phyloP scores from a whole-genome alignment of 2,113 vertebrate species.

The Colistium nudipinnis region DNA sequence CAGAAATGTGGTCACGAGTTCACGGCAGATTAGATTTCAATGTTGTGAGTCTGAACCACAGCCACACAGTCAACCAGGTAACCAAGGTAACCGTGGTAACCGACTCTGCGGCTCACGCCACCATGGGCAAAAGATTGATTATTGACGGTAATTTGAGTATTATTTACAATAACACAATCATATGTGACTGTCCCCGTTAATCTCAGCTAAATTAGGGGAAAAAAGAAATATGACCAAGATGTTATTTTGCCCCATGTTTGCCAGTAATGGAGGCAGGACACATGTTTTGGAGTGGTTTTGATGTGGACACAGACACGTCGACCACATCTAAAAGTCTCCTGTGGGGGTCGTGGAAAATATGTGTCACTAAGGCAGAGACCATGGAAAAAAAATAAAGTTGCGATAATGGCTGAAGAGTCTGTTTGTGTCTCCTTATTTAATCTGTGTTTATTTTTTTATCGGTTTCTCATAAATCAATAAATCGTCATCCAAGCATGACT shows the following conservation, averaged over 20 bases:
- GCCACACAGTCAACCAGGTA: too few relatives aligned
- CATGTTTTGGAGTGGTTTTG: slow-evolving; percentile 25
- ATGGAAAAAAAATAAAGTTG: slow-evolving; percentile 16
- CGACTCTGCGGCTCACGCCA: too few relatives aligned
- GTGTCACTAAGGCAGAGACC: slow-evolving; percentile 63
- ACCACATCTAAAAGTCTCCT: slow-evolving; percentile 38
- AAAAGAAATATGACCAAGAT: neutral
- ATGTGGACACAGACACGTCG: slow-evolving; percentile 11
- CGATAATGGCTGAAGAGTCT: slow-evolving; percentile 23
- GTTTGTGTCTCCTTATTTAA: neutral
- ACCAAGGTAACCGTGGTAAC: too few relatives aligned
- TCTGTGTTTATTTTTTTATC: neutral
- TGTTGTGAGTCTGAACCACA: too few relatives aligned
- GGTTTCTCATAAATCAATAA: neutral
- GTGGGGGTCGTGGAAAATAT: slow-evolving; percentile 57
- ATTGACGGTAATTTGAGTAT: neutral
- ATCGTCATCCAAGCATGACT: neutral
- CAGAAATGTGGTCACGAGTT: too few relatives aligned
- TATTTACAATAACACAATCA: neutral
- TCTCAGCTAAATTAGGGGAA: neutral
- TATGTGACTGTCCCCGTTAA: neutral
- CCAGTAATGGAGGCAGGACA: neutral
- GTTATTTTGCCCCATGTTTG: neutral
- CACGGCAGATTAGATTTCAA: too few relatives aligned
- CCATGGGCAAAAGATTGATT: neutral